Evolutionary conservation across 1,140 invertebrate species (phyloP).

Genomic region (Drosophila funebris): DNA sequence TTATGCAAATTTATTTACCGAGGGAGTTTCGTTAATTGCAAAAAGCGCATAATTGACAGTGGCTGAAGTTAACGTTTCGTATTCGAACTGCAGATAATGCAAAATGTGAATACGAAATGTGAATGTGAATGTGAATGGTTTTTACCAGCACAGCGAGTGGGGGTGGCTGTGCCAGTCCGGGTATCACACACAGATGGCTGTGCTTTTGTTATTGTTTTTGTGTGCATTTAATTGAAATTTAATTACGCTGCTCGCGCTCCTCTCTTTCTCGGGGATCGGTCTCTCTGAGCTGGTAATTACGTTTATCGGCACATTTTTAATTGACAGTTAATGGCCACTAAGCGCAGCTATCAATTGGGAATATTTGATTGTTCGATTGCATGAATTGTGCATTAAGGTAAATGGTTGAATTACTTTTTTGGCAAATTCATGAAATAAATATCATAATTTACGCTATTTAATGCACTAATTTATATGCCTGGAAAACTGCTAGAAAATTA

Average conservation of each 20-base stretch:
- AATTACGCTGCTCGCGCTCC: constrained; percentile 51
- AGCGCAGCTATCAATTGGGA: constrained; percentile 27
- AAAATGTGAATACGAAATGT: constrained; percentile 39
- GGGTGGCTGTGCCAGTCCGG: neutral
- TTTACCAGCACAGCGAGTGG: constrained; percentile 12
- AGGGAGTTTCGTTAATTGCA: constrained; percentile 61
- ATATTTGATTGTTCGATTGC: constrained; percentile 42
- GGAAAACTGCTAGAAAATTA: no score
- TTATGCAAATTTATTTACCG: constrained; percentile 65
- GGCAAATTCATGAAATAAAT: neutral
- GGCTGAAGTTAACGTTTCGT: constrained; percentile 44
- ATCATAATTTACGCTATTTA: neutral
- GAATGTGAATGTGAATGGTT: constrained; percentile 19
- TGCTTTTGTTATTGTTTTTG: constrained; percentile 35
- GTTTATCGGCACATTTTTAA: constrained; percentile 59
- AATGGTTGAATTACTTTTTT: neutral
- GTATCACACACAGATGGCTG: neutral
- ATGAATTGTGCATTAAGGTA: constrained; percentile 4
- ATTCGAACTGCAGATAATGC: constrained; percentile 56
- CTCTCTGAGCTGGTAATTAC: constrained; percentile 60
- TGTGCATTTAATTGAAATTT: constrained; percentile 73
- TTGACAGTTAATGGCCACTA: constrained; percentile 67
- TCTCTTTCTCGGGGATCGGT: constrained; percentile 19
- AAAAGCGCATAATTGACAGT: constrained; percentile 73
- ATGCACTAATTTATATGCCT: neutral